Evolutionary conservation across 2,888 invertebrate species (phyloP), one percentile per base, ranked within the genome.

Genomic region (Oscheius sp.): DNA sequence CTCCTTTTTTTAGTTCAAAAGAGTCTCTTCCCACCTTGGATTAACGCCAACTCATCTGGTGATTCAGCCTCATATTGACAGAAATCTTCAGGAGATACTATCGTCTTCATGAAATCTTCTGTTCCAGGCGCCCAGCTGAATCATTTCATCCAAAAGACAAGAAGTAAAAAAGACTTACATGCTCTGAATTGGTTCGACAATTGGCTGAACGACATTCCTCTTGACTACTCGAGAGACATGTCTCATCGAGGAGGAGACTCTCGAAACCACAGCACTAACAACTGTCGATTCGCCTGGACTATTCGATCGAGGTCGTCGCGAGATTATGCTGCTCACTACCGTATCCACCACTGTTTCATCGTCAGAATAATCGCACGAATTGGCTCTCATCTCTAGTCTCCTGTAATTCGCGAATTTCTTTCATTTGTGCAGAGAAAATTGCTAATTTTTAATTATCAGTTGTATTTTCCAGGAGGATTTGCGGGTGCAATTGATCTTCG

Each of bases 1-100:
- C 20, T 6, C 8, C 6, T 10, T 48, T 48, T 48, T 48, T 17
- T 48, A 48, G 6, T 48, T 20, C n/a, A n/a, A 8, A n/a, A 17
- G n/a, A n/a, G n/a, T n/a, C n/a, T n/a, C n/a, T n/a, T 33, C 17
- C 17, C 4, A 42, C 78, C 80, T 58, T 94, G 92, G 0, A 95
- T 95, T 27, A 97, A 89, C 0, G 96, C 95, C 81, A 96, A 88
- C 88, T 97, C 97, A 88, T 97, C 97, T 0, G 96, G 96, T 88
- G 95, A 95, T 88, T 96, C 96, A 0, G 96, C 96, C 88, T 96
- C 96, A 88, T 92, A 96, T 55, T 74, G 74, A 53, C 69, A 70
- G 31, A 61, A 61, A 12, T 61, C 20, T 1, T 61, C 61, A 10
- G 45, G 42, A 23, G 45, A 27, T 1, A 31, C 45, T 27, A 45